phyloP scores from a whole-genome alignment of 2,888 invertebrate species.

The Chouioia cunea region DNA sequence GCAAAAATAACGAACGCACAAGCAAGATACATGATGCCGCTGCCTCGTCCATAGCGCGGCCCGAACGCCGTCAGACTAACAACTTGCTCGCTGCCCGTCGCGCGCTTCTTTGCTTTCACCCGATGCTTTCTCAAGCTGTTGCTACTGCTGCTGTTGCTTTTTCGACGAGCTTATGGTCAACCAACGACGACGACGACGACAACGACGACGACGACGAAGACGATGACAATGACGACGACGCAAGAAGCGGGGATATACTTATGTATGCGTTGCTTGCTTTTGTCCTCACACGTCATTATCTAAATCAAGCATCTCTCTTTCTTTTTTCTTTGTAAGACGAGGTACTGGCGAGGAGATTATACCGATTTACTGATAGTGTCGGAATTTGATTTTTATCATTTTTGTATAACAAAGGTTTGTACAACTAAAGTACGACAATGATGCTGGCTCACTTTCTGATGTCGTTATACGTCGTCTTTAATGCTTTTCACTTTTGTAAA shows the following conservation, averaged over 20 bases:
- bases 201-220: constrained; percentile 18
- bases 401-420: no score
- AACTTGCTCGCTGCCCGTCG: constrained; percentile 26
- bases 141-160: neutral
- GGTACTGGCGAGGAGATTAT: no score
- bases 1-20: neutral
- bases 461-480: no score
- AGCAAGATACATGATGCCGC: neutral
- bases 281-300: no score
- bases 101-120: constrained; percentile 1
- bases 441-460: no score
- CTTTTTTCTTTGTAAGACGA: no score
- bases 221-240: neutral
- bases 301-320: no score
- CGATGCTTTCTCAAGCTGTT: constrained; percentile 8
- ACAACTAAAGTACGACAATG: no score
- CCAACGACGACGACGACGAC: constrained; percentile 12
- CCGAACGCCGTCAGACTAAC: constrained; percentile 14
- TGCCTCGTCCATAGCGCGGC: constrained; percentile 4
- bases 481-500: no score
- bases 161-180: neutral
- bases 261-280: neutral
- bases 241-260: neutral
- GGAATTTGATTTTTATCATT: no score
- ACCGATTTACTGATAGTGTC: no score